These are phyloP conservation scores for Corythoichthys intestinalis DNA, from an alignment of 2,113 vertebrate genomes.

Conservation along the genomic window DNA sequence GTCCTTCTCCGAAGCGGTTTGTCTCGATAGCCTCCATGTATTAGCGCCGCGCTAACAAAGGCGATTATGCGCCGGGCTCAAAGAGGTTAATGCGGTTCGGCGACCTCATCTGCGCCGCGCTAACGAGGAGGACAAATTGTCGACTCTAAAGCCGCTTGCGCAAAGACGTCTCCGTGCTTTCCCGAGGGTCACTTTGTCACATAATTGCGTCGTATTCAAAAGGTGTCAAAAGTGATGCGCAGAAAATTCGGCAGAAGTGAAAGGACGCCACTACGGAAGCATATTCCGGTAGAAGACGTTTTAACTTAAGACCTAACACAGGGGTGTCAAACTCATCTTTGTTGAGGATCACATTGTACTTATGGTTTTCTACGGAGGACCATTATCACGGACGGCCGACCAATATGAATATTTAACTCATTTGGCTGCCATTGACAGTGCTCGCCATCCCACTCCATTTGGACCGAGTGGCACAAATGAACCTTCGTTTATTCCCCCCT, in stretches of 20 bases:
- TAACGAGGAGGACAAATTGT: slow-evolving; percentile 3
- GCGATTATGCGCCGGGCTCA: not conserved
- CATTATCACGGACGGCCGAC: not conserved
- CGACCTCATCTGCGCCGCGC: not conserved
- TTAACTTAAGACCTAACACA: no score
- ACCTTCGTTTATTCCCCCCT: no score
- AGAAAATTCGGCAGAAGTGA: not conserved
- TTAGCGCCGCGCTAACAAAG: not conserved
- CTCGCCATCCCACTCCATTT: not conserved
- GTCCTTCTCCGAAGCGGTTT: not conserved
- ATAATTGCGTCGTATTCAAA: not conserved
- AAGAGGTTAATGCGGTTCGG: slow-evolving; percentile 3
- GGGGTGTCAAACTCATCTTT: no score
- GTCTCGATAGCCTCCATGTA: not conserved
- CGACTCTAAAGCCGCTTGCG: not conserved
- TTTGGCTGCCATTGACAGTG: no score
- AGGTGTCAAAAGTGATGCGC: not conserved
- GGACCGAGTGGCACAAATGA: not conserved
- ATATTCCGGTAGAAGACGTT: no score
- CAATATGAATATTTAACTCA: no score
- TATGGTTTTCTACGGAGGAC: no score
- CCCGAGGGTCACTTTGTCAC: not conserved
- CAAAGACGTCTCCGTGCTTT: not conserved
- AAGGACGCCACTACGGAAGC: no score
- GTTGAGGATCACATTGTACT: no score